Evolutionary conservation across 2,888 invertebrate species (phyloP), one percentile per base, ranked within the genome.

Genomic region (Dugesia japonica): DNA sequence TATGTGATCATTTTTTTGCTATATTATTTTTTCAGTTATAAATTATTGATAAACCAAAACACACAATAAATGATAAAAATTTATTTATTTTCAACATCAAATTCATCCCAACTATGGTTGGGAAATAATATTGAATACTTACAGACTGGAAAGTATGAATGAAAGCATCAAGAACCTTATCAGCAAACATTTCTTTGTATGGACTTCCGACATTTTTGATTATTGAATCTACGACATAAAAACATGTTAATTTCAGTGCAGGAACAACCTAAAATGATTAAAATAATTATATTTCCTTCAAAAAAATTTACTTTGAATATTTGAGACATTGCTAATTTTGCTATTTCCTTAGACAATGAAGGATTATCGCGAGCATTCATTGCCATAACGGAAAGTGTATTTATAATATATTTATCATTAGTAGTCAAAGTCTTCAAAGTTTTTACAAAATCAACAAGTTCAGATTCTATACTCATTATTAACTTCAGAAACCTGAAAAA

Each of bases 161-260:
- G 42, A 77, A 77, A 31, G 9, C 33, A 1, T 27, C 4, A 76
- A 76, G 28, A 9, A 77, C 27, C 17, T 77, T 77, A 1, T 76
- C 38, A 15, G 33, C 77, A 77, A 77, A 77, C 31, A 77, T n/a
- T 28, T 77, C 42, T 26, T n/a, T 28, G 26, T 77, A 77, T 9
- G 33, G 76, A 1, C 33, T 23, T 15, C 42, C 76, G 9, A 77
- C 27, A 23, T 77, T 77, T 33, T 77, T 77, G 13, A 77, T 26
- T 4, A 77, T 77, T 1, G 77, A 77, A 77, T 77, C 77, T n/a
- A 77, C 38, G 42, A 77, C 76, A 42, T 77, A 77, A 23, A 77
- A 76, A 38, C 26, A 4, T 1, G 27, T 20, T 4, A 77, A 33
- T 42, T 77, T 77, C 77, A 75, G 13, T 17, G 28, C 4, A 26